A percentile compares a stretch with the other conserved stretches of the same genome.
phyloP scores from a whole-genome alignment of 2,888 invertebrate species.

The Rhagophthalmus giganteus region DNA sequence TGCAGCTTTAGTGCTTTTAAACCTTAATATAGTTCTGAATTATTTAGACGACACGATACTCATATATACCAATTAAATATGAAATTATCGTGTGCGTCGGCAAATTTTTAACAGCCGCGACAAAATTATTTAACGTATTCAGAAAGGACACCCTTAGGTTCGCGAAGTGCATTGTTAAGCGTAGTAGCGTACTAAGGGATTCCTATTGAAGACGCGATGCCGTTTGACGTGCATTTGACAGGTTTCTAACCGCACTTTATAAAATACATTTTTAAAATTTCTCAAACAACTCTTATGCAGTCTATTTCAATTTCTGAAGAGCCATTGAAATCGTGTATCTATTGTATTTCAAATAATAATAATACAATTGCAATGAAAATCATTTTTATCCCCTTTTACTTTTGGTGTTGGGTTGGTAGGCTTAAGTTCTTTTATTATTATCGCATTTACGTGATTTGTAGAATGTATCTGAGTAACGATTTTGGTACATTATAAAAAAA shows the following conservation, averaged over 20 bases:
- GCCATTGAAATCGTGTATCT: conserved; percentile 16
- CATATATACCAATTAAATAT: too few relatives aligned
- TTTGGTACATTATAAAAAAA: background rate
- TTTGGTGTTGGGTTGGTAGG: too few relatives aligned
- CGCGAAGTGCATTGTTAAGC: too few relatives aligned
- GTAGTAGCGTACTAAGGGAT: too few relatives aligned
- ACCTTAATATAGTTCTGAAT: too few relatives aligned
- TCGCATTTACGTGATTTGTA: background rate
- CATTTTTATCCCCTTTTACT: conserved; percentile 7
- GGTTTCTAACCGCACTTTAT: conserved; percentile 27
- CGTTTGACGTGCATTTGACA: conserved; percentile 27
- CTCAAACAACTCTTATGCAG: conserved; percentile 21
- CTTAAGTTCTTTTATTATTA: conserved; percentile 1
- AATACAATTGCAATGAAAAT: conserved; percentile 18
- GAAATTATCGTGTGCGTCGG: too few relatives aligned
- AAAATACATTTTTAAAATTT: conserved; percentile 21
- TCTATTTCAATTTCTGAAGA: conserved; percentile 22
- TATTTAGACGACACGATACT: too few relatives aligned
- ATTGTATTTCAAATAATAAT: conserved; percentile 12
- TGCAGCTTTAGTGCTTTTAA: too few relatives aligned
- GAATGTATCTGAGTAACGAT: background rate
- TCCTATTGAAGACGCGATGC: conserved; percentile 25
- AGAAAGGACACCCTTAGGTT: too few relatives aligned
- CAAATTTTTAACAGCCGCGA: too few relatives aligned
- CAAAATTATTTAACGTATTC: too few relatives aligned